Percentiles rank a stretch among this genome's conserved stretches.
These are phyloP conservation scores for Diadumene lineata DNA, from an alignment of 92 coral and sea anemone species.

Conservation along the genomic window DNA sequence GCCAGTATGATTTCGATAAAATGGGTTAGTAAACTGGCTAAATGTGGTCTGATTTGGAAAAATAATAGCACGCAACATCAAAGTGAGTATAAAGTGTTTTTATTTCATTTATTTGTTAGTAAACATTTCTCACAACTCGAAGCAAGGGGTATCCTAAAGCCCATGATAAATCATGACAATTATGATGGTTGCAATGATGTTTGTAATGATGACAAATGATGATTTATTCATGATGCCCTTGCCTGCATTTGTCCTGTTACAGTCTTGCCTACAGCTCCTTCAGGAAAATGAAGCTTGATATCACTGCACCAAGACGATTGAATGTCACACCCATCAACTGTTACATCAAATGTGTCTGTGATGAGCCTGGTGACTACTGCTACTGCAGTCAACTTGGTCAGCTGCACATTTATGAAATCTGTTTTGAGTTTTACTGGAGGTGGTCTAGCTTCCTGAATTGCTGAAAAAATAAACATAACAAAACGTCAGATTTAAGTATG, in stretches of 20 bases:
- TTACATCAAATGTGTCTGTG: slow-evolving; percentile 26
- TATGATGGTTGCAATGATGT: too few relatives aligned
- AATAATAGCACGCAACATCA: too few relatives aligned
- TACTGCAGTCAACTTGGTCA: slow-evolving; percentile 6
- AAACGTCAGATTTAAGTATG: neutral
- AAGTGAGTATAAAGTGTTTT: too few relatives aligned
- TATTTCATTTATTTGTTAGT: too few relatives aligned
- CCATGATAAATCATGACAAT: too few relatives aligned
- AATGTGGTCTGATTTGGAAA: too few relatives aligned
- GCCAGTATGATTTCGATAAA: too few relatives aligned
- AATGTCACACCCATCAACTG: slow-evolving; percentile 19
- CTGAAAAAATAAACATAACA: neutral
- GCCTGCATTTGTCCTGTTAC: slow-evolving; percentile 14
- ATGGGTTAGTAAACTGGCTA: too few relatives aligned
- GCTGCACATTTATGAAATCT: neutral
- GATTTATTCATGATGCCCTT: neutral
- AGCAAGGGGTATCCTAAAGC: too few relatives aligned
- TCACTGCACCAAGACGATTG: slow-evolving; percentile 21
- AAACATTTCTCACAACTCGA: too few relatives aligned
- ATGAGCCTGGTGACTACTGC: slow-evolving; percentile 32
- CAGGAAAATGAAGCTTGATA: slow-evolving; percentile 26
- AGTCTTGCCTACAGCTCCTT: slow-evolving; percentile 26
- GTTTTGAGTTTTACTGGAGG: neutral
- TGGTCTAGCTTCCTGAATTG: neutral
- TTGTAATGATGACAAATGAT: too few relatives aligned